Conservation (phyloP, 2,113 vertebrate species). For the Cephalopterus ornatus region DNA sequence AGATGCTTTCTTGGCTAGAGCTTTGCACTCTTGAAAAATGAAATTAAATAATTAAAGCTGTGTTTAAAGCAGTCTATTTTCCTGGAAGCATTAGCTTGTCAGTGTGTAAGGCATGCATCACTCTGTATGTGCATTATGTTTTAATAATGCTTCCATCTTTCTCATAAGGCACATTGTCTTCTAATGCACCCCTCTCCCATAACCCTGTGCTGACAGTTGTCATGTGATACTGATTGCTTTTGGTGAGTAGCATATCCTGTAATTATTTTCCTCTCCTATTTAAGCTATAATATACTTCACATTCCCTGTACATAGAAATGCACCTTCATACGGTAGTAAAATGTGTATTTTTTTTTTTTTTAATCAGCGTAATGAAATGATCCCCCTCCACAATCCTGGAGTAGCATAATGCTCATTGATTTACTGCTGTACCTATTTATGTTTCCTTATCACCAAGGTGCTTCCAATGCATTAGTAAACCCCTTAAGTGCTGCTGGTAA, state of each 20-base stretch:
- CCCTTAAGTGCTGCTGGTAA: constrained; percentile 1
- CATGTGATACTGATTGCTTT: background rate
- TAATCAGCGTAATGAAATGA: background rate
- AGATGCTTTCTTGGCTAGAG: background rate
- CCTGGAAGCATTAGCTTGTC: background rate
- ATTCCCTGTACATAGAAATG: background rate
- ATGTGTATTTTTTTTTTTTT: background rate
- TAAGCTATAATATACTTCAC: background rate
- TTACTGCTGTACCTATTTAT: background rate
- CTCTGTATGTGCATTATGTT: background rate
- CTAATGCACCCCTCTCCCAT: background rate
- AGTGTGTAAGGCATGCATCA: background rate
- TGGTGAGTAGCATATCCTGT: background rate
- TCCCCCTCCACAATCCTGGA: background rate
- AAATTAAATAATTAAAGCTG: constrained; percentile 40
- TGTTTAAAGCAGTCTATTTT: background rate
- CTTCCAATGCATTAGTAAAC: constrained; percentile 25
- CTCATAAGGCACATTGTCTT: background rate
- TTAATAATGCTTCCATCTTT: background rate
- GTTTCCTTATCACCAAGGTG: constrained; percentile 6
- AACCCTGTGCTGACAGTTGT: background rate
- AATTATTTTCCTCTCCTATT: background rate
- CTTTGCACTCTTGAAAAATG: background rate
- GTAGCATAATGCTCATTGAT: constrained; percentile 24
- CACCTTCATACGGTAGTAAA: background rate